Evolutionary conservation across 37 sponge, comb jelly and placozoan species (phyloP), one percentile per base, ranked within the genome.

Genomic region (Beroe ovata): DNA sequence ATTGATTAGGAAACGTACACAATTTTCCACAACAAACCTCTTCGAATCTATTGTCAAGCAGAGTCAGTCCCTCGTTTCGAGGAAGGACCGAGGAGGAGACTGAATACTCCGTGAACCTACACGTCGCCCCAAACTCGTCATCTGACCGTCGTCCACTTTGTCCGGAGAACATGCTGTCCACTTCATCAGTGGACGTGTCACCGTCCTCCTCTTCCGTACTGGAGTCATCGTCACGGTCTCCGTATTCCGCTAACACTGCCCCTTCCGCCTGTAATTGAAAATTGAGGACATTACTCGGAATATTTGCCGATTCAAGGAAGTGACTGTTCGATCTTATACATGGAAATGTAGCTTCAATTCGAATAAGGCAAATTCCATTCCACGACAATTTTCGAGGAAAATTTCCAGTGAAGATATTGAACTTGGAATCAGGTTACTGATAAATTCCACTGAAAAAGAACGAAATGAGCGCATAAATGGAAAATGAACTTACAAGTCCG

Each of bases 31-130:
- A 29, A 66, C 91, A 28, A 19, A 96, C 95, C 95, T 93, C 77
- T 60, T 96, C 96, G 93, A 96, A 96, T 72, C 91, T 92, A 29
- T 92, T 89, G 92, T 96, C 96, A 64, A 96, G 77, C 38, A 91
- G 42, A 0, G 91, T 93, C 16, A 96, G 81, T 0, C 96, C 94
- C 92, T 97, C 94, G 90, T 90, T 95, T 0, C 98, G 38, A 0
- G 94, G 93, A 4, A 95, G 92, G 54, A 92, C 94, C 29, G 95
- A 93, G 33, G 98, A 97, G 21, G 92, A 92, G 88, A 97, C 88
- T 19, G 94, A 94, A 42, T 93, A 97, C 37, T 93, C 95, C 35
- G 98, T 94, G 60, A 97, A 94, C 61, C 88, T 64, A 0, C 93
- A 92, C 36, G 37, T 41, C 29, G 88, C 92, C 42, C 91, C 89